Evolutionary conservation across 1,140 invertebrate species (phyloP), one percentile per base, ranked within the genome.

Genomic region (Anthonomus grandis): DNA sequence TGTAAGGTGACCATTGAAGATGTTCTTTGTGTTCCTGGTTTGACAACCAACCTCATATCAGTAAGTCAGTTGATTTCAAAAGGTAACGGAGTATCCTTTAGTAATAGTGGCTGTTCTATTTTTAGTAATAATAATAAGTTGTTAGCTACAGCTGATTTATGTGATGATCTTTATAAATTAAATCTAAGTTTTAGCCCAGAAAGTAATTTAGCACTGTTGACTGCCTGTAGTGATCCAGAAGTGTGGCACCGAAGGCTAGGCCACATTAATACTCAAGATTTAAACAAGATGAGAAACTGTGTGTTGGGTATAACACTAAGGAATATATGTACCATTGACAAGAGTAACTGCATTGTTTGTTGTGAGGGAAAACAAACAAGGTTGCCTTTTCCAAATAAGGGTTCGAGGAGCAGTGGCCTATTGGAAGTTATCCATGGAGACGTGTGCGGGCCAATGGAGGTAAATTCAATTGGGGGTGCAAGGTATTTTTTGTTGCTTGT

Each of bases 401-500:
- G 59, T 41, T 25, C 21, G 22, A 36, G 56, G 15, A 51, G 42
- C 17, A 56, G 24, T 41, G 25, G 51, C 39, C 22, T 60, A 19
- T 50, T 71, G 46, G 64, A 73, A 39, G 17, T 73, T 13, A 52
- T 75, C 18, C 73, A 77, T 60, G 56, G n/a, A 36, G 57, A 59
- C 17, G 5, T 58, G 70, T 62, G 41, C 66, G 70, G 68, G 19
- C 67, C 65, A 0, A 71, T 71, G 65, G 61, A 66, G 37, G 63
- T 50, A 53, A 46, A 3, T 5, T 63, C 73, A 8, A 46, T 68
- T 18, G 68, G 67, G 22, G 70, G 70, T 23, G 56, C 65, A 4
- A 69, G 48, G 50, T 78, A 77, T 64, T 72, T 73, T 58, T 24
- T 46, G 10, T 4, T 54, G n/a, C 22, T 59, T 13, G 23, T 19